Evolutionary conservation across 2,888 invertebrate species (phyloP), one percentile per base, ranked within the genome.

Genomic region (Desoria tigrina): DNA sequence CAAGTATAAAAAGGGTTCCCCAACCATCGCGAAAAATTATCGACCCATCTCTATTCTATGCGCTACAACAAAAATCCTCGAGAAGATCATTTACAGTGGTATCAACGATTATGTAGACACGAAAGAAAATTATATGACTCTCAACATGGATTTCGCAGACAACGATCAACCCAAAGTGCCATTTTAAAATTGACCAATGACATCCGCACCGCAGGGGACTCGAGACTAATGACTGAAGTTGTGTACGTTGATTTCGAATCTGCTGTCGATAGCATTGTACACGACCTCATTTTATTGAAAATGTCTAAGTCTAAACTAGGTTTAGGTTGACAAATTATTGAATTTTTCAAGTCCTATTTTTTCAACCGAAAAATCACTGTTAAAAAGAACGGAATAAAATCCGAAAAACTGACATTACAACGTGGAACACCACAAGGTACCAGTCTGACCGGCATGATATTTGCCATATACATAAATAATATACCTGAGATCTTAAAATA

Each of bases 161-260:
- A 28, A 4, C 16, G 56, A 16, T 62, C 62, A 1, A 62, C 62
- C 2, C 62, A 62, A 32, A 62, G 62, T 28, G 62, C 62, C 9
- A 23, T 62, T 2, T 21, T 28, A 24, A 26, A 54, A 2, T 11
- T 62, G 7, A 62, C 62, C 18, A 53, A 62, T 37, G 56, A 55
- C 4, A 55, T 62, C 14, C 54, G 54, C 54, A 16, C 3, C 1
- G 45, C 55, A 1, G 28, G 21, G 1, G 62, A 62, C 23, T 55
- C 42, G 1, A 27, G 18, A 23, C 23, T 42, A 1, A 6, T 56
- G 2, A 49, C 49, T 21, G 62, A 45, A 7, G 42, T n/a, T 2
- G 32, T 62, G 16, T 62, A 45, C 42, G 7, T 55, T 1, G 62
- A 62, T 18, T 62, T 55, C 28, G 42, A 18, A 27, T 26, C 27